Percentiles rank a stretch among this genome's conserved stretches.
Conservation (phyloP, 2,113 vertebrate species). For the Echinops telfairi region DNA sequence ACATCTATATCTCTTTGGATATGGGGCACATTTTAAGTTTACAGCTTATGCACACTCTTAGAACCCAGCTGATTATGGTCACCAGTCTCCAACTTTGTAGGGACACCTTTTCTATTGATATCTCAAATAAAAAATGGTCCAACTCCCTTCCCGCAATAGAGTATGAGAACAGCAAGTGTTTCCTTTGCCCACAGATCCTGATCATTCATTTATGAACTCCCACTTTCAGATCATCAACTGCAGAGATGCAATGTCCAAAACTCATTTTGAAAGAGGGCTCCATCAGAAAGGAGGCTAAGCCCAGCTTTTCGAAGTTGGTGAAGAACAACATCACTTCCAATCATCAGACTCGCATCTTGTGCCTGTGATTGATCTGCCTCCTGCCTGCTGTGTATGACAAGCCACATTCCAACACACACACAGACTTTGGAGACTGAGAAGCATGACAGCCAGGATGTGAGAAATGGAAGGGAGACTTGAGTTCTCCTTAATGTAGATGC, state of each 20-base stretch:
- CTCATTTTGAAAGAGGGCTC: neutral
- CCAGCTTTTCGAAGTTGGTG: neutral
- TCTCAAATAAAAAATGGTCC: neutral
- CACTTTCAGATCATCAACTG: constrained; percentile 34
- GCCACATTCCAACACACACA: constrained; percentile 2
- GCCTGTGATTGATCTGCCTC: constrained; percentile 33
- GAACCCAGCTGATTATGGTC: neutral
- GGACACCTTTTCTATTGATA: constrained; percentile 21
- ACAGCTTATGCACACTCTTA: constrained; percentile 32
- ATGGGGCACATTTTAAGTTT: neutral
- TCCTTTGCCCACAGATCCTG: neutral
- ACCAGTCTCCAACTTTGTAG: neutral
- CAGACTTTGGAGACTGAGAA: neutral
- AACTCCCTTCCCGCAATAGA: neutral
- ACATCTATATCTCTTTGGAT: neutral
- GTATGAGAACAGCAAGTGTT: constrained; percentile 37
- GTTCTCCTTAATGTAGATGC: neutral
- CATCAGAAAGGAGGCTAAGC: neutral
- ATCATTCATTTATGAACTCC: neutral
- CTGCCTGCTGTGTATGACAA: constrained; percentile 31
- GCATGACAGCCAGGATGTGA: constrained; percentile 2
- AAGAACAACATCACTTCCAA: constrained; percentile 35
- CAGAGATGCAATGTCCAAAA: neutral
- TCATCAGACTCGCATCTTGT: constrained; percentile 33
- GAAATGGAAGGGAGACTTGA: neutral